Evolutionary conservation across 37 sponge, comb jelly and placozoan genomes (phyloP), one percentile per base, ranked within the genome.

Genomic region (Halisarca cf. caerulea): DNA sequence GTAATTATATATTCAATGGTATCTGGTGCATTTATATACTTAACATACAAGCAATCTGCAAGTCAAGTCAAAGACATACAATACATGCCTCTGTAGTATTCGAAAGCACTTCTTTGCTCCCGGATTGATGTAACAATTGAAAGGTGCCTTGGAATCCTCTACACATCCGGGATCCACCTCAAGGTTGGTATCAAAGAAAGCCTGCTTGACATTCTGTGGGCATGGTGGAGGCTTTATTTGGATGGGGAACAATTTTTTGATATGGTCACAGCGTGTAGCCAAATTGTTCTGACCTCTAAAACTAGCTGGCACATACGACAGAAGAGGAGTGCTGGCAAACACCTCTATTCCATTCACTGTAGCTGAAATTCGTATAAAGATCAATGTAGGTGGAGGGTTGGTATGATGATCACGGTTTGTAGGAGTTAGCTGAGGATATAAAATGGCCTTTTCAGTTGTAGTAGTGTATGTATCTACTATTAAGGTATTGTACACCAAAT

Each of bases 101-200:
- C 30, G 41, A 6, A 74, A 74, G 45, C 77, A 74, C 6, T 74
- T 23, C 44, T 2, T 43, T 18, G 77, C 77, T 14, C 2, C n/a
- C 18, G 77, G 77, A 41, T 74, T 74, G 2, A 41, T 7, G 41
- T 74, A 43, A 14, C 77, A 74, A 21, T 74, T 74, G n/a, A 44
- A 74, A 21, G 2, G 41, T 74, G 77, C 38, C 1, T 5, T 74
- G 25, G 77, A 18, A 23, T 15, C 41, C 39, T 74, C 36, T 25
- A 40, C 45, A 41, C 77, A 74, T 74, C 77, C 77, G 23, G 42
- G 42, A 74, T 74, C 77, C 0, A 74, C 44, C 24, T 40, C 44
- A 40, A 74, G 45, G 1, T n/a, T 43, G 36, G 77, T 41, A 6
- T 74, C 77, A 40, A 74, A 40, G 42, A 40, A 74, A 37, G 77